These are phyloP conservation scores for Callosobruchus maculatus DNA, from an alignment of 2,888 invertebrate genomes.

Conservation along the genomic window DNA sequence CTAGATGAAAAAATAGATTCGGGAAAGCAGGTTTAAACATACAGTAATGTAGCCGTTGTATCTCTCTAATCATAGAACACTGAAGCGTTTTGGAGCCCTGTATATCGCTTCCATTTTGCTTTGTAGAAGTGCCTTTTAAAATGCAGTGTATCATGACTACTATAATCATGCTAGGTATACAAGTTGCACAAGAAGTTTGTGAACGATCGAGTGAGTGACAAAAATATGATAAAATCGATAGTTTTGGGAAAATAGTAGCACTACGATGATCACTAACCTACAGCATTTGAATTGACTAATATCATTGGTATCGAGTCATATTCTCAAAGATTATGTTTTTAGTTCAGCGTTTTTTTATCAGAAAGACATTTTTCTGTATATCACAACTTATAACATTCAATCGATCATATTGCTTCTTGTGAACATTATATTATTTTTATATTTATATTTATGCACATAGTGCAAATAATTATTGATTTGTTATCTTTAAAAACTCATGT, in stretches of 20 bases:
- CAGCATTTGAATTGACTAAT: no score
- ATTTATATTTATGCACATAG: background rate
- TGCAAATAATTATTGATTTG: background rate
- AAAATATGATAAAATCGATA: no score
- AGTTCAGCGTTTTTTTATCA: no score
- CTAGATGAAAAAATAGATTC: background rate
- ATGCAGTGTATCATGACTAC: background rate
- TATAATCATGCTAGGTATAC: no score
- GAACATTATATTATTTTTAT: background rate
- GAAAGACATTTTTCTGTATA: no score
- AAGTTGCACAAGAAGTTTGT: no score
- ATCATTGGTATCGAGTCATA: no score
- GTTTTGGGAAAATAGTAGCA: no score
- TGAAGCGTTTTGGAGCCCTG: background rate
- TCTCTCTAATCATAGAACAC: background rate
- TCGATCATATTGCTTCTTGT: background rate
- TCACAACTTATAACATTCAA: no score
- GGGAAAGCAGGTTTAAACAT: background rate
- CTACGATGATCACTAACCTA: no score
- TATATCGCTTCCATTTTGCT: background rate
- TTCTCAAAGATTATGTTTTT: no score
- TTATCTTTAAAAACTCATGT: background rate
- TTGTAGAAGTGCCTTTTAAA: background rate
- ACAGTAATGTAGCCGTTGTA: background rate
- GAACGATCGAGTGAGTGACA: no score